A percentile compares a stretch with the other conserved stretches of the same genome.
phyloP scores from a whole-genome alignment of 2,888 invertebrate species.

The Nebria brevicollis region DNA sequence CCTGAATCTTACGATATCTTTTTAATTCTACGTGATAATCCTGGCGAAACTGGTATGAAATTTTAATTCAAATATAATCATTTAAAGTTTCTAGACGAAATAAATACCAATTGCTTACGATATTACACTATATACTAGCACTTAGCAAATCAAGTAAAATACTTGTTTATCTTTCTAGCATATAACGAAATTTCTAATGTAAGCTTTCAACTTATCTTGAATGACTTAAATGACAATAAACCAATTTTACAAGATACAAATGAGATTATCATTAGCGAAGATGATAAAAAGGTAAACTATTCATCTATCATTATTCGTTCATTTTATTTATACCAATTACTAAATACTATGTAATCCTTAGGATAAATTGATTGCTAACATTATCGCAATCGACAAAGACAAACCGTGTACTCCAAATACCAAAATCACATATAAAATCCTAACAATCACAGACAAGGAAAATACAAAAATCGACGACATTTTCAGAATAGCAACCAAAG shows the following conservation, averaged over 20 bases:
- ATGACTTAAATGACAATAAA: slow-evolving; percentile 72
- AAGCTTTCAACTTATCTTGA: slow-evolving; percentile 63
- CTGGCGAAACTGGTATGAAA: slow-evolving; percentile 60
- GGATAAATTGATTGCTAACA: slow-evolving; percentile 56
- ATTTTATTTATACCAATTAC: background rate
- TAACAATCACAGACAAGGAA: slow-evolving; percentile 55
- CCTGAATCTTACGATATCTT: slow-evolving; percentile 64
- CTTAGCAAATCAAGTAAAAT: background rate
- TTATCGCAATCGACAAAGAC: slow-evolving; percentile 67
- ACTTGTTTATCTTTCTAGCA: background rate
- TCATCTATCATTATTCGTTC: background rate
- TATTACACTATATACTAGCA: background rate
- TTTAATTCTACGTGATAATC: slow-evolving; percentile 67
- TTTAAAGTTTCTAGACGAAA: background rate
- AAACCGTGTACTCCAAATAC: slow-evolving; percentile 67
- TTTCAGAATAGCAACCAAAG: slow-evolving; percentile 51
- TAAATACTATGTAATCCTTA: slow-evolving; percentile 50
- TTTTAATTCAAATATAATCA: background rate
- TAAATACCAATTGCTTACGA: background rate
- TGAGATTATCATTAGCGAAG: slow-evolving; percentile 24
- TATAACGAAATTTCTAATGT: slow-evolving; percentile 6
- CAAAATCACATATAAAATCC: slow-evolving; percentile 63
- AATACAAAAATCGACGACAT: slow-evolving; percentile 46
- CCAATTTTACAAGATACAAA: slow-evolving; percentile 62
- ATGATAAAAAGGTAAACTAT: slow-evolving; percentile 16